Base-by-base conservation (phyloP, 2,797 vertebrate genomes). In the Poeciliopsis presidionis region DNA sequence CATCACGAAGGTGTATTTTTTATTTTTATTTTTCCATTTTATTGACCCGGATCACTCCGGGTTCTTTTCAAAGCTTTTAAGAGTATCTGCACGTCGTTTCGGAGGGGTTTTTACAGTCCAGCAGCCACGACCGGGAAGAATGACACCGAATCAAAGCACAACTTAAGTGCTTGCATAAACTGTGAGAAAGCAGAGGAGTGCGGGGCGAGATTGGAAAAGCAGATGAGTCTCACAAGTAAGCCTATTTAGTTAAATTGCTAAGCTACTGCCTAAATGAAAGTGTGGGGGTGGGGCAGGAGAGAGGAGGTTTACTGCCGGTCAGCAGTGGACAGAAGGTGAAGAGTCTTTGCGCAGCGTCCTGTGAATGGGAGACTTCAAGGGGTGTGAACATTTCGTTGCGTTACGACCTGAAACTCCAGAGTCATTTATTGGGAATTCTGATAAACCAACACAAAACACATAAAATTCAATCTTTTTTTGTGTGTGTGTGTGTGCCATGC, bases 181-280 rank as follows among this genome's bases (percentile, higher is more conserved):
- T 71, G 84, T 53, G 78, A 86, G 75, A 81, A 86, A 90, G 86
- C 33, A 11, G 74, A 73, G 5, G 33, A 81, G 75, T 80, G 83
- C 87, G 43, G 74, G 28, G 80, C 59, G 75, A 85, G 81, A 74
- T 71, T 83, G 63, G 80, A 67, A 82, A 85, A 90, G 86, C 30
- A 13, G 74, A 75, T 5, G 39, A 81, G 81, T 89, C 76, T 87
- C 86, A 88, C 90, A 87, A 77, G 78, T 92, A 95, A 94, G 90
- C 92, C 92, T 90, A 89, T 92, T 94, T 94, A 84, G 86, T 59
- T 91, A 90, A 92, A 91, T 91, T 91, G 86, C 82, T 93, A 85
- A 94, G 89, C 91, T 88, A 83, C 85, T 87, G 84, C 77, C 82
- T 91, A 78, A 93, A 88, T 91, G 90, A 91, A 91, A 91, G 88